Evolutionary conservation across 2,888 invertebrate genomes (phyloP).

Genomic region (Phlogophora meticulosa): DNA sequence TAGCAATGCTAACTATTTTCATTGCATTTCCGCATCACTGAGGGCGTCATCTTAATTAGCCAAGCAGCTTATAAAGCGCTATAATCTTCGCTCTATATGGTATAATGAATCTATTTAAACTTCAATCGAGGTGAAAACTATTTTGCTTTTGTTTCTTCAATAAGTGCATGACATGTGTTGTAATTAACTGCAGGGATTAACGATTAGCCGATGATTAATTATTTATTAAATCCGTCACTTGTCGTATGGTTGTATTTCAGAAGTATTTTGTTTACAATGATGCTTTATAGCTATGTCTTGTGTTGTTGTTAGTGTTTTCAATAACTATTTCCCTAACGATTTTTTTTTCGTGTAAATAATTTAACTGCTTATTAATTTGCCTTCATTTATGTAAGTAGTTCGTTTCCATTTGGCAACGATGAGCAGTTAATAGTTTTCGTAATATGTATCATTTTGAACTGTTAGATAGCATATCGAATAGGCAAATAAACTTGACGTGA

Average conservation of each 20-base stretch:
- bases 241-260: neutral
- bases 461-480: slow-evolving; percentile 22
- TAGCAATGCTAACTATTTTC: slow-evolving; percentile 48
- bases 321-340: too few relatives aligned
- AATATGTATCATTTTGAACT: neutral
- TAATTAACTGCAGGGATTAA: slow-evolving; percentile 16
- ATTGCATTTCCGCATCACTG: slow-evolving; percentile 55
- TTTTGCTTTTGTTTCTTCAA: slow-evolving; percentile 51
- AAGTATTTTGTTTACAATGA: neutral
- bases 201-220: neutral
- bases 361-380: slow-evolving; percentile 1
- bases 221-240: neutral
- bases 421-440: neutral
- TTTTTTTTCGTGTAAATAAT: too few relatives aligned
- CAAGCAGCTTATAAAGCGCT: slow-evolving; percentile 53
- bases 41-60: slow-evolving; percentile 56
- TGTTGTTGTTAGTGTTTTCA: neutral
- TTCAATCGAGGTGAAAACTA: slow-evolving; percentile 42
- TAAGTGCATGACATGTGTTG: slow-evolving; percentile 22
- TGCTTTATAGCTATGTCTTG: neutral
- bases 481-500: slow-evolving; percentile 13
- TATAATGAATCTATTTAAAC: slow-evolving; percentile 57
- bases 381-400: neutral
- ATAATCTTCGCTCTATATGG: slow-evolving; percentile 51
- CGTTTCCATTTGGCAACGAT: neutral